A percentile compares a stretch with the other conserved stretches of the same genome.
phyloP scores from a whole-genome alignment of 2,113 vertebrate genomes.

The Cynoglossus semilaevis region DNA sequence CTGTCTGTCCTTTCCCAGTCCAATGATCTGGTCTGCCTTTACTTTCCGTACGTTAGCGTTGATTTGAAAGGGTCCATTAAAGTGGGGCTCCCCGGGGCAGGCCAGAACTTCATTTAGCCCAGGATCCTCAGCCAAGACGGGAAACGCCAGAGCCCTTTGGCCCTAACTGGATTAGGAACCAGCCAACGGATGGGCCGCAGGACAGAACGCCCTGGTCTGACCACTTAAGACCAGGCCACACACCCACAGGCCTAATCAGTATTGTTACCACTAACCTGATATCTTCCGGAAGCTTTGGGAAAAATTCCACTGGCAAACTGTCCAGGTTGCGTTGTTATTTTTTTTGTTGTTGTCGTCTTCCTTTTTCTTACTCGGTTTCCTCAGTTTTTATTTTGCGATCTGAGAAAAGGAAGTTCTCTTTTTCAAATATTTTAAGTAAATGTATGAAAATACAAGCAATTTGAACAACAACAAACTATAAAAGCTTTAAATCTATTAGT shows the following conservation, averaged over 20 bases:
- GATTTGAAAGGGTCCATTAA: slow-evolving; percentile 77
- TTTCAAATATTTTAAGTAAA: too few species aligned
- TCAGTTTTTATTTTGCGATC: too few species aligned
- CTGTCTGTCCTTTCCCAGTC: slow-evolving; percentile 31
- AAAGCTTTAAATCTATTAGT: too few species aligned
- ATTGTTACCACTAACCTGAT: background rate
- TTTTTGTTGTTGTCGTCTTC: background rate
- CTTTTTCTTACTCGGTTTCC: too few species aligned
- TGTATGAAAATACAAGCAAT: too few species aligned
- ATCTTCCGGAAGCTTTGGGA: background rate
- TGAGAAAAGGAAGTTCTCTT: too few species aligned
- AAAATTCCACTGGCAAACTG: background rate
- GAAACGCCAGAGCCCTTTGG: slow-evolving; percentile 73
- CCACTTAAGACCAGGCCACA: slow-evolving; percentile 61
- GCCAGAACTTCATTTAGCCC: slow-evolving; percentile 76
- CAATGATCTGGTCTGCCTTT: slow-evolving; percentile 42
- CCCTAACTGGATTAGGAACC: slow-evolving; percentile 77
- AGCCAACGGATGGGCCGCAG: slow-evolving; percentile 75
- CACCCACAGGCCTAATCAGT: slow-evolving; percentile 34
- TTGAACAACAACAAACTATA: too few species aligned
- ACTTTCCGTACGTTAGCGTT: slow-evolving; percentile 50
- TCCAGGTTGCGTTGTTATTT: background rate
- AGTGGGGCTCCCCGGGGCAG: slow-evolving; percentile 73
- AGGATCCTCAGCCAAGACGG: slow-evolving; percentile 74
- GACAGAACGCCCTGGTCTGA: slow-evolving; percentile 71